These are phyloP conservation scores for Schrankia costaestrigalis DNA, from an alignment of 2,888 invertebrate species.

Conservation along the genomic window DNA sequence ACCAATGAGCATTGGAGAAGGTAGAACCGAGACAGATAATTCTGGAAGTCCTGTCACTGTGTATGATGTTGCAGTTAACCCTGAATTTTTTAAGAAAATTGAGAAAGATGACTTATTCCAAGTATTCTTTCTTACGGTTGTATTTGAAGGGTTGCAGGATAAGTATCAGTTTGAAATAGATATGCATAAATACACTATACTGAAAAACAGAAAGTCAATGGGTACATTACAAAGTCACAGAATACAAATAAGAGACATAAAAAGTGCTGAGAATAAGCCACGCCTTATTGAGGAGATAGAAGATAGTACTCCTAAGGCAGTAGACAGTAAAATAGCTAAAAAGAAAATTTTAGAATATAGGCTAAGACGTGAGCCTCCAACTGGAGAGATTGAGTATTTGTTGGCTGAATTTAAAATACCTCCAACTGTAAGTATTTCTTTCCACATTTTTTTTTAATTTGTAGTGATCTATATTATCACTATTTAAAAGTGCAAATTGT, in stretches of 20 bases:
- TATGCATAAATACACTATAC: slow-evolving; percentile 82
- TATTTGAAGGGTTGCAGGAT: slow-evolving; percentile 86
- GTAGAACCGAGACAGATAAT: slow-evolving; percentile 89
- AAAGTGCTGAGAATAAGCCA: slow-evolving; percentile 60
- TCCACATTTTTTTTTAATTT: not conserved
- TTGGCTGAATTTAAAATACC: slow-evolving; percentile 83
- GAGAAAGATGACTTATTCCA: slow-evolving; percentile 85
- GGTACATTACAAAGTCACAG: slow-evolving; percentile 88
- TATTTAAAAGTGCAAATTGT: no score
- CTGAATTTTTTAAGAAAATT: slow-evolving; percentile 88
- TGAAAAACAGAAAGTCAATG: slow-evolving; percentile 87
- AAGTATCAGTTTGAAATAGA: slow-evolving; percentile 88
- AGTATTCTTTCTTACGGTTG: slow-evolving; percentile 89
- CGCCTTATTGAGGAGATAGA: slow-evolving; percentile 83
- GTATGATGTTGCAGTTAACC: slow-evolving; percentile 92
- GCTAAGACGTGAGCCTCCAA: slow-evolving; percentile 79
- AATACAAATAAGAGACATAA: slow-evolving; percentile 85
- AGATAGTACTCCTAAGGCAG: slow-evolving; percentile 28
- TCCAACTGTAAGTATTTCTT: slow-evolving; percentile 70
- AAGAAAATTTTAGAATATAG: slow-evolving; percentile 79
- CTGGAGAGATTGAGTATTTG: slow-evolving; percentile 75
- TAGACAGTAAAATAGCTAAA: slow-evolving; percentile 7
- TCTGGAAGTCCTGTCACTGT: slow-evolving; percentile 86
- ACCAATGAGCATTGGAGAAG: slow-evolving; percentile 95
- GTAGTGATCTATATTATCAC: no score